Base-by-base conservation (phyloP, 2,888 invertebrate genomes). In the Heliconius sara region DNA sequence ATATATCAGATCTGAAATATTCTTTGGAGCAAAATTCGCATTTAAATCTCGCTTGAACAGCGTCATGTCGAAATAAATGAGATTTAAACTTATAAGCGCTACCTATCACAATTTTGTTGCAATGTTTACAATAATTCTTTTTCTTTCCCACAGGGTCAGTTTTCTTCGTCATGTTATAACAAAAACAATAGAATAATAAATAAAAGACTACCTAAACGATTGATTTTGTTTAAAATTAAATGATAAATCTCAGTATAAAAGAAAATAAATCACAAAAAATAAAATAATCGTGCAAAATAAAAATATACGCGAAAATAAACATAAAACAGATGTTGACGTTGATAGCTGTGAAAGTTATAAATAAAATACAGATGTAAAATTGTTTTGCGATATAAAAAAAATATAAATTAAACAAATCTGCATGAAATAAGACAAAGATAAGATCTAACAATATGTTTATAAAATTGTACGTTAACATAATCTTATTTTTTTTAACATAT, bases 1-100 rank as follows among this genome's bases (percentile, higher is more conserved):
- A 93, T 0, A 85, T 84, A 79, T 93, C 93, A 3, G 82, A 85
- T 63, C 93, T 87, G 60, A 85, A 93, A 83, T 86, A 93, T 78
- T 88, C 86, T 82, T 90, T 92, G 0, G 80, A 68, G 75, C 93
- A 93, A 76, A 84, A 83, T 1, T 81, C 65, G 76, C 93, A 93
- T 25, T 85, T 86, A 71, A 87, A 91, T 9, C 91, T 85, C 0
- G 90, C 77, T 73, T 89, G 82, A 0, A 91, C 84, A 0, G 85
- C 87, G 3, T 85, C 88, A 68, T 93, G 93, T 13, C 85, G 84
- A 74, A 89, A 93, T 39, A 93, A 81, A 83, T 89, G 89, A 0
- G 86, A 77, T 76, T 87, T 86, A 30, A 87, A 87, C 39, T 91
- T 89, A 80, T 86, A 90, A 0, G 86, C 79, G 75, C 85, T 85